Conservation (phyloP, 2,797 vertebrate genomes). For the Chloroceryle inda region DNA sequence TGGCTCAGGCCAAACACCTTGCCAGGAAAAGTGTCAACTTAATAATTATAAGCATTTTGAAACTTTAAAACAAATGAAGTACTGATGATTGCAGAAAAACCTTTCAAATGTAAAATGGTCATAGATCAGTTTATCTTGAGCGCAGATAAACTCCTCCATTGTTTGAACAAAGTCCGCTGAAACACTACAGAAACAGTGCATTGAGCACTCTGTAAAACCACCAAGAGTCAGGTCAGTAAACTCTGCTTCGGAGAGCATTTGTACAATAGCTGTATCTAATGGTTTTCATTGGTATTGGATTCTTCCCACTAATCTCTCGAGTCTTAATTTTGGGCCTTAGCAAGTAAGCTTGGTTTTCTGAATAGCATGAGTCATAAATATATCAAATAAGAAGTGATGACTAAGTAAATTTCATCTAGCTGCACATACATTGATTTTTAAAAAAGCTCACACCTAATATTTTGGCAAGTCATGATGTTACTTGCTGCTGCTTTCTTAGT, state of each 20-base stretch:
- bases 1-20: not conserved
- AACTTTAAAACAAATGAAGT: not conserved
- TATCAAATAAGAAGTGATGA: not conserved
- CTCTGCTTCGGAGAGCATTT: not conserved
- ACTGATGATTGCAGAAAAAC: not conserved
- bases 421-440: not conserved
- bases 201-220: not conserved
- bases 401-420: not conserved
- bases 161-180: not conserved
- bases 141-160: not conserved
- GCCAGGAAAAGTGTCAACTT: not conserved
- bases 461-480: not conserved
- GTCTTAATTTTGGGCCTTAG: not conserved
- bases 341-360: not conserved
- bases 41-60: not conserved
- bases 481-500: not conserved
- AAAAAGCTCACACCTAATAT: not conserved
- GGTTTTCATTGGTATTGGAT: not conserved
- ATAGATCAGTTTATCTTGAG: not conserved
- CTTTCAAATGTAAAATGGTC: not conserved
- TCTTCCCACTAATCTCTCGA: not conserved
- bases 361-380: not conserved
- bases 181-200: not conserved
- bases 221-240: not conserved
- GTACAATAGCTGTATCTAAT: not conserved